These are phyloP conservation scores for Helostoma temminkii DNA, from an alignment of 2,797 vertebrate species.

Conservation along the genomic window DNA sequence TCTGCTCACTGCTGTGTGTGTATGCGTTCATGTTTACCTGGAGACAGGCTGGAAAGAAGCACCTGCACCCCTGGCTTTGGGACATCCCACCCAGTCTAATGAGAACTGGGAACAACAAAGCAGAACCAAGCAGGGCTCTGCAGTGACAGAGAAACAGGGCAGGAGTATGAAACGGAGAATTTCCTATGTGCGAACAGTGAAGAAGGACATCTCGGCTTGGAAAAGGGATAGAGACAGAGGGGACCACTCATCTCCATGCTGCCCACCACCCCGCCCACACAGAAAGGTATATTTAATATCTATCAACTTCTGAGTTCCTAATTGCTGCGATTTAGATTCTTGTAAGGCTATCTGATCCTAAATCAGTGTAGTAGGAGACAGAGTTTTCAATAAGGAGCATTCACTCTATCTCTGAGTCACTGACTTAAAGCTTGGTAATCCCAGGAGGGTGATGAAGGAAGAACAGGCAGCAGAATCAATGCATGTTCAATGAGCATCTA, in stretches of 20 bases:
- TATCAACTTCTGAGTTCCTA: not conserved
- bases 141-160: slow-evolving; percentile 13
- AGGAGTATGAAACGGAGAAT: slow-evolving; percentile 77
- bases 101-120: slow-evolving; percentile 38
- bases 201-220: slow-evolving; percentile 39
- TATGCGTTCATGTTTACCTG: slow-evolving; percentile 86
- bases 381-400: slow-evolving; percentile 42
- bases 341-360: slow-evolving; percentile 43
- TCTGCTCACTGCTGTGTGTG: slow-evolving; percentile 82
- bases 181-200: slow-evolving; percentile 69
- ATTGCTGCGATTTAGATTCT: slow-evolving; percentile 43
- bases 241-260: slow-evolving; percentile 45
- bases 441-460: slow-evolving; percentile 52
- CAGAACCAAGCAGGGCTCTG: slow-evolving; percentile 24
- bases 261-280: slow-evolving; percentile 44
- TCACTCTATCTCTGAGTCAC: slow-evolving; percentile 49
- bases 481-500: slow-evolving; percentile 35
- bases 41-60: slow-evolving; percentile 57
- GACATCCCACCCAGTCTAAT: slow-evolving; percentile 34
- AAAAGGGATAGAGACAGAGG: slow-evolving; percentile 23
- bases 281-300: slow-evolving; percentile 76
- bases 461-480: slow-evolving; percentile 54
- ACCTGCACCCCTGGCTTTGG: slow-evolving; percentile 26
- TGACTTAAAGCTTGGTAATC: slow-evolving; percentile 57
- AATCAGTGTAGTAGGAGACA: slow-evolving; percentile 35